Conservation (phyloP, 2,113 vertebrate genomes). For the Eulacestoma nigropectus region DNA sequence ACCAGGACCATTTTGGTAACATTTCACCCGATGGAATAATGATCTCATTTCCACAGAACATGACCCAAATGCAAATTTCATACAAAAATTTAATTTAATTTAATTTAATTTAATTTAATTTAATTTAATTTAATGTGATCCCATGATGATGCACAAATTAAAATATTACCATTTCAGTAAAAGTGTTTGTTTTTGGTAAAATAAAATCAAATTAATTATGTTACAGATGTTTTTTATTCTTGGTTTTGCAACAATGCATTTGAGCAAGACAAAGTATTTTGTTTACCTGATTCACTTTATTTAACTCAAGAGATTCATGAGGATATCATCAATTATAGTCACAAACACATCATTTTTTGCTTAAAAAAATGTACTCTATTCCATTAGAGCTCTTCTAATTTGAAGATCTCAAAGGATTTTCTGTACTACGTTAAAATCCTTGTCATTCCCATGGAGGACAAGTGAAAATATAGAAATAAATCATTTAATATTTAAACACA, state of each 20-base stretch:
- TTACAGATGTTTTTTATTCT: neutral
- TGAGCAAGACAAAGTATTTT: constrained; percentile 29
- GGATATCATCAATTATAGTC: constrained; percentile 1
- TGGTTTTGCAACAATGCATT: neutral
- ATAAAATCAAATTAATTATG: neutral
- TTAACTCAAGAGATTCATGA: neutral
- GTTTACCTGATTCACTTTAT: constrained; percentile 37
- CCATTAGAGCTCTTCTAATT: neutral
- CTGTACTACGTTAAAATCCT: neutral
- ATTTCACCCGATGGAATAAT: neutral
- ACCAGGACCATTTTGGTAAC: neutral
- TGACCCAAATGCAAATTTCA: neutral
- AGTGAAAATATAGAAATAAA: neutral
- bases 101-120: neutral
- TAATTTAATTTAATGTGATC: neutral
- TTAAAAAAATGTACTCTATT: neutral
- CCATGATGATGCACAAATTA: neutral
- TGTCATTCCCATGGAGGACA: neutral
- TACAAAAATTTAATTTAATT: neutral
- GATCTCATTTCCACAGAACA: neutral
- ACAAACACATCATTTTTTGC: neutral
- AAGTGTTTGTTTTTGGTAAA: neutral
- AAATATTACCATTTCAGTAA: neutral
- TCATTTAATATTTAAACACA: neutral
- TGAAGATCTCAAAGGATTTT: neutral